Base-by-base conservation (phyloP, 2,797 vertebrate genomes). In the Hippocampus kuda region DNA sequence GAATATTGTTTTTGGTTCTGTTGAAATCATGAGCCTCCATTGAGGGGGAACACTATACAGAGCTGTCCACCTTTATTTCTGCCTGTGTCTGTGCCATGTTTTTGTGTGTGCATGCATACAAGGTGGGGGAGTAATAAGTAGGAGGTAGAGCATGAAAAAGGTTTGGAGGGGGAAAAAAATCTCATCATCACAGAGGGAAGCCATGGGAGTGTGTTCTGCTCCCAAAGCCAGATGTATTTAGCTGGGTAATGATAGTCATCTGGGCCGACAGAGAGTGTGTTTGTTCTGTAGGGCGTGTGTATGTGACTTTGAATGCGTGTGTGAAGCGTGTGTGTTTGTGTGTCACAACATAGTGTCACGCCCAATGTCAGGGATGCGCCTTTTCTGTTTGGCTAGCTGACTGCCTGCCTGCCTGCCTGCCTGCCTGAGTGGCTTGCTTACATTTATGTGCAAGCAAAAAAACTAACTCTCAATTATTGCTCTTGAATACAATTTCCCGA, bases 211-310 rank as follows among this genome's bases (percentile, higher is more conserved):
- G 81, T 65, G 81, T 69, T 80, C 74, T 79, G 79, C 82, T 75
- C 41, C 84, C 86, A 86, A 81, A 87, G 88, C 87, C 89, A 89
- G 89, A 89, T 86, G 86, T 85, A 82, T 90, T 87, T 81, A 79
- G 85, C 88, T 88, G 83, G 89, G 81, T 82, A 88, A 86, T 79
- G 79, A 91, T 88, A 90, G 89, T 89, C 90, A 89, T 86, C 81
- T 70, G 77, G 81, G 77, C 87, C 42, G 79, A 81, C 79, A 83
- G 73, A 26, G 75, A 24, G 62, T 70, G 77, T 70, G 76, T 70
- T 24, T 71, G 69, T 78, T 68, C 74, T 66, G 56, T 69, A 57
- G 18, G 61, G 56, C 66, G 66, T 72, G 62, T 68, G 60, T 71
- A 65, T 71, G 65, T 38, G 34, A 38, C 34, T 38, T 38, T 38